Conservation (phyloP, 2,888 invertebrate genomes). For the Hypolimnas misippus region DNA sequence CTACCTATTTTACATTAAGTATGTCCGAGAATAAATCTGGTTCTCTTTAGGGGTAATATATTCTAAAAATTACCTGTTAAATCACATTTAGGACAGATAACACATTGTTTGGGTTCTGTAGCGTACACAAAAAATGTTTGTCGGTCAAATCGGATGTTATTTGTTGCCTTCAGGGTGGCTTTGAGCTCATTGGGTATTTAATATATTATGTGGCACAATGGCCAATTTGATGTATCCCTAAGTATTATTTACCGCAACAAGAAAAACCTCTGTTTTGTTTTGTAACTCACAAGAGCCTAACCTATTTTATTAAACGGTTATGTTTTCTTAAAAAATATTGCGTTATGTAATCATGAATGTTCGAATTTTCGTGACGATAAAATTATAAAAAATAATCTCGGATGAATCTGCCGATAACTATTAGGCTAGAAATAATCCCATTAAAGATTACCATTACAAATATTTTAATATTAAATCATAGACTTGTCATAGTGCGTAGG, state of each 20-base stretch:
- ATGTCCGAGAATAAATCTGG: conserved; percentile 72
- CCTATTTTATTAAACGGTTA: conserved; percentile 5
- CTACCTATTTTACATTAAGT: conserved; percentile 76
- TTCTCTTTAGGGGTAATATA: conserved; percentile 78
- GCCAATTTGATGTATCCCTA: conserved; percentile 31
- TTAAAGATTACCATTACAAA: conserved; percentile 39
- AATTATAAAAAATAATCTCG: background rate
- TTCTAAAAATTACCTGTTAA: conserved; percentile 82
- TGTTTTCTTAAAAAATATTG: background rate
- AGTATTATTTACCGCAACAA: conserved; percentile 26
- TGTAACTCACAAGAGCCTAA: background rate
- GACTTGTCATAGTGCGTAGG: conserved; percentile 63
- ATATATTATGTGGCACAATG: conserved; percentile 63
- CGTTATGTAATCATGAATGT: background rate
- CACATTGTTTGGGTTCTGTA: conserved; percentile 76
- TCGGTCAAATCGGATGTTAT: conserved; percentile 69
- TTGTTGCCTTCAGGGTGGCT: conserved; percentile 80
- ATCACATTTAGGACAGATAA: conserved; percentile 82
- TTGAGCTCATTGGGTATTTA: conserved; percentile 65
- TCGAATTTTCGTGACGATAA: no score
- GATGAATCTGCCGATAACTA: no score
- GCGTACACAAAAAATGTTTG: conserved; percentile 73
- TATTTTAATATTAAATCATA: conserved; percentile 63
- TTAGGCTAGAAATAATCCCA: conserved; percentile 28
- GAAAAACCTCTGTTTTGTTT: conserved; percentile 9